Evolutionary conservation across 2,113 vertebrate species (phyloP).

Genomic region (Python bivittatus): DNA sequence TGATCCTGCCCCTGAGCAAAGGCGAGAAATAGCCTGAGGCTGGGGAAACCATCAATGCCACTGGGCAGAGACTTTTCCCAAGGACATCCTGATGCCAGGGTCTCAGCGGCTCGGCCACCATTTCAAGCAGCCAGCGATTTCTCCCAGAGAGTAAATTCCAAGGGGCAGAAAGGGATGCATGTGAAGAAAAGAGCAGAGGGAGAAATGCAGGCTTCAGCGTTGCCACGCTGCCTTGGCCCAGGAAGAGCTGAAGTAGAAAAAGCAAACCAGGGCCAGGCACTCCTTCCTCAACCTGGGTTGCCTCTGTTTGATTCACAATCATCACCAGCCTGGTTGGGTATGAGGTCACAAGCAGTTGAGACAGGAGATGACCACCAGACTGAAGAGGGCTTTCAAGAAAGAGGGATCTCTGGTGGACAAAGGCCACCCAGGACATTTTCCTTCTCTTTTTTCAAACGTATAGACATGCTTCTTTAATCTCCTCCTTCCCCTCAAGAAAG

Average conservation of each 20-base stretch:
- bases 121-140: background rate
- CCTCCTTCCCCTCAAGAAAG: background rate
- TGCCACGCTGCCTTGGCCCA: too few species aligned
- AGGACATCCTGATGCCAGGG: background rate
- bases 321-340: background rate
- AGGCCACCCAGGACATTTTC: background rate
- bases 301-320: background rate
- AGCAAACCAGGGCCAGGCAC: background rate
- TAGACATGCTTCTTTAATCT: background rate
- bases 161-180: background rate
- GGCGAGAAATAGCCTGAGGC: too few species aligned
- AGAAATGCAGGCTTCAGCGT: background rate
- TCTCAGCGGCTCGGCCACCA: background rate
- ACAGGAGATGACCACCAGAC: background rate
- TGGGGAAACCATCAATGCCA: background rate
- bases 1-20: background rate
- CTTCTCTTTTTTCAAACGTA: background rate
- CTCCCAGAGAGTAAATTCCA: background rate
- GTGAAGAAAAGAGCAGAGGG: too few species aligned
- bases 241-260: background rate
- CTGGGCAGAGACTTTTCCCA: background rate
- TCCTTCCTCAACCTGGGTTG: background rate
- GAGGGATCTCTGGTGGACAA: background rate
- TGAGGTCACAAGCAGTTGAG: slow-evolving; percentile 20
- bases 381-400: background rate